A percentile compares a stretch with the other conserved stretches of the same genome.
phyloP scores from a whole-genome alignment of 64 coral and sea anemone genomes.

The Stichodactyla mertensii region DNA sequence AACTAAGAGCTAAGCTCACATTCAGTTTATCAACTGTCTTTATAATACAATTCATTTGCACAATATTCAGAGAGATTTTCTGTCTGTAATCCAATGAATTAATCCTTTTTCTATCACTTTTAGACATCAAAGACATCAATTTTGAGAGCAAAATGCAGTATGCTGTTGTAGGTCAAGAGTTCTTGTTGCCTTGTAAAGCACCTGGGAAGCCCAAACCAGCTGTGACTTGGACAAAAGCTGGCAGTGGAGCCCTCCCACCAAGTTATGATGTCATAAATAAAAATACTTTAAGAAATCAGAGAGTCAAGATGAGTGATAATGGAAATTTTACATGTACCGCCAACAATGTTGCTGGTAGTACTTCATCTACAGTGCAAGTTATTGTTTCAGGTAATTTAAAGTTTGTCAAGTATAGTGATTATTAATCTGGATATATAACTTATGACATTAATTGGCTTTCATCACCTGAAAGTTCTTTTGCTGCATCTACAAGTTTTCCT shows the following conservation, averaged over 20 bases:
- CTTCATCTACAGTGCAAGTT: constrained; percentile 23
- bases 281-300: constrained; percentile 52
- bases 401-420: neutral
- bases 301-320: constrained; percentile 32
- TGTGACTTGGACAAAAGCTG: constrained; percentile 51
- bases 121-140: constrained; percentile 48
- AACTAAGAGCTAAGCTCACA: too few species aligned
- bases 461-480: too few species aligned
- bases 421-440: too few species aligned
- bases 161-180: constrained; percentile 13
- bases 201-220: constrained; percentile 55
- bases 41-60: too few species aligned
- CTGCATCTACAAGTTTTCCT: too few species aligned
- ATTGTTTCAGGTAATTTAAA: constrained; percentile 62
- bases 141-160: neutral
- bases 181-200: constrained; percentile 40
- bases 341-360: constrained; percentile 39
- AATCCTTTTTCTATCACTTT: neutral
- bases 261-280: constrained; percentile 25
- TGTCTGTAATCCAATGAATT: too few species aligned
- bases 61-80: too few species aligned
- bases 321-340: constrained; percentile 70
- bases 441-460: too few species aligned
- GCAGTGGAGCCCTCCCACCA: neutral
- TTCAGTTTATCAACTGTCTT: too few species aligned